These are phyloP conservation scores for Acropternis orthonyx DNA, from an alignment of 2,797 vertebrate genomes.

Conservation along the genomic window DNA sequence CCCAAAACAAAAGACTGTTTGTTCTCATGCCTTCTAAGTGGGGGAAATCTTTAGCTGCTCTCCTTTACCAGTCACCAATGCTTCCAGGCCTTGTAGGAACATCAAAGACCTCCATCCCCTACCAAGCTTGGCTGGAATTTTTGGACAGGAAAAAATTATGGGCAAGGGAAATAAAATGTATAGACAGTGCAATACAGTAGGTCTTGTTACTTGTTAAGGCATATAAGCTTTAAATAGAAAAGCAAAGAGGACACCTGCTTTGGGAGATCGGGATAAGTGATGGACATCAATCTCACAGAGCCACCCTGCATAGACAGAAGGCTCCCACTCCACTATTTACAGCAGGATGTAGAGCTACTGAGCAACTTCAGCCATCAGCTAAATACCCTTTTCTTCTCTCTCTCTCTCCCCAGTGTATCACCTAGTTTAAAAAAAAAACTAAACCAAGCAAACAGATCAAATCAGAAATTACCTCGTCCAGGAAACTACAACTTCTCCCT, in stretches of 20 bases:
- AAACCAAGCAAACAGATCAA: neutral
- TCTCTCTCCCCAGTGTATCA: neutral
- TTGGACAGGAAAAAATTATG: neutral
- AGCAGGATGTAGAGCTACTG: neutral
- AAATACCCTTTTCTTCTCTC: neutral
- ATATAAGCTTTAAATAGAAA: neutral
- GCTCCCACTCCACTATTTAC: neutral
- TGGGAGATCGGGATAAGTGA: neutral
- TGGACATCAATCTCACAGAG: neutral
- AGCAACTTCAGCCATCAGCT: neutral
- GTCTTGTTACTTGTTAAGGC: neutral
- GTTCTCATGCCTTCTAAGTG: neutral
- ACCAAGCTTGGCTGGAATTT: neutral
- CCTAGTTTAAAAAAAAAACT: neutral
- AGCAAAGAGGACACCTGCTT: neutral
- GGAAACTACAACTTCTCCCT: conserved; percentile 89
- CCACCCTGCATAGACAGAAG: neutral
- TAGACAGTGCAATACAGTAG: neutral
- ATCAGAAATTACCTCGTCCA: conserved; percentile 88
- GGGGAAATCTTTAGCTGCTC: neutral
- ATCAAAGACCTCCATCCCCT: neutral
- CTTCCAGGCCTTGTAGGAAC: neutral
- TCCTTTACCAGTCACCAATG: neutral
- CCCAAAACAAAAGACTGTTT: neutral
- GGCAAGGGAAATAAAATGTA: neutral